phyloP scores from a whole-genome alignment of 1,140 invertebrate species.

The Lasaia peninsularis region DNA sequence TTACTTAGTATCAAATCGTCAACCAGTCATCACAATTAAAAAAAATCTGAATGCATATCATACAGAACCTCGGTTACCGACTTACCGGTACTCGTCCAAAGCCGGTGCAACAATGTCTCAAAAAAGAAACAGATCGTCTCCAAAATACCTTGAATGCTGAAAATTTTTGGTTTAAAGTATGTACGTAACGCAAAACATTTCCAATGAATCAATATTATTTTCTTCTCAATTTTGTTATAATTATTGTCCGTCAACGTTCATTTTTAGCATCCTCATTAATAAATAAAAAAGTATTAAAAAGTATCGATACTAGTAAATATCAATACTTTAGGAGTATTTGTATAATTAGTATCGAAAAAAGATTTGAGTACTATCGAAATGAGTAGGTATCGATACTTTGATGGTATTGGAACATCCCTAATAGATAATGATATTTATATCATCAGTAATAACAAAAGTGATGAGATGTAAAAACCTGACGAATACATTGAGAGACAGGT shows the following conservation, averaged over 20 bases:
- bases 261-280: constrained; percentile 5
- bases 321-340: constrained; percentile 13
- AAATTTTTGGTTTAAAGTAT: constrained; percentile 27
- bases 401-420: constrained; percentile 14
- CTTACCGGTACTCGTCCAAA: too few species aligned
- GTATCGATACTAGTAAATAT: constrained; percentile 22
- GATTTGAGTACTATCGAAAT: background rate
- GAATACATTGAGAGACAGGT: background rate
- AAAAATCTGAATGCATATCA: too few species aligned
- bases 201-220: constrained; percentile 16
- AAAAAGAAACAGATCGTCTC: constrained; percentile 27
- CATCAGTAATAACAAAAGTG: background rate
- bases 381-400: constrained; percentile 22
- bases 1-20: constrained; percentile 33
- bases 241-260: constrained; percentile 20
- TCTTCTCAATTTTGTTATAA: constrained; percentile 11
- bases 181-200: background rate
- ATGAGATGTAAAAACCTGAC: background rate
- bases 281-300: constrained; percentile 18
- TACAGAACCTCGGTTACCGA: too few species aligned
- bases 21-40: too few species aligned
- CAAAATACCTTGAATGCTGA: constrained; percentile 26
- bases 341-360: constrained; percentile 17
- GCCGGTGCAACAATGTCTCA: constrained; percentile 23
- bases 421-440: too few species aligned